Evolutionary conservation across 2,888 invertebrate genomes (phyloP).

Genomic region (Noctuana brunneofusca): DNA sequence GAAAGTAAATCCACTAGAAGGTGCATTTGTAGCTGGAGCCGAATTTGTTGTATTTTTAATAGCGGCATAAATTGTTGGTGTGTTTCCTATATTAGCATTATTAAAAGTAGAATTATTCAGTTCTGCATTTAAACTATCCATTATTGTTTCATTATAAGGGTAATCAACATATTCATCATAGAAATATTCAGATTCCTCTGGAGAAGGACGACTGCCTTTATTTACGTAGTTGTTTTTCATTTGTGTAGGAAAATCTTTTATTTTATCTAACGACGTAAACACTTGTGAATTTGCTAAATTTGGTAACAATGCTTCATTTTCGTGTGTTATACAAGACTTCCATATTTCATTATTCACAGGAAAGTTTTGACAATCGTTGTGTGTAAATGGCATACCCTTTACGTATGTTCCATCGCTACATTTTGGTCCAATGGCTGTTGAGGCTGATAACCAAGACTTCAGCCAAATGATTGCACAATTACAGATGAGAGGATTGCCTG

Average conservation of each 20-base stretch:
- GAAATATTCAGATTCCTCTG: constrained; percentile 91
- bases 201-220: constrained; percentile 83
- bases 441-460: constrained; percentile 91
- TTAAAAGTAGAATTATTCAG: constrained; percentile 56
- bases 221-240: constrained; percentile 72
- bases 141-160: constrained; percentile 84
- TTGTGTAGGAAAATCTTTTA: constrained; percentile 72
- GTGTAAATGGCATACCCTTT: constrained; percentile 87
- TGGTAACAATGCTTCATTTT: constrained; percentile 84
- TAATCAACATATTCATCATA: constrained; percentile 93
- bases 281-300: constrained; percentile 83
- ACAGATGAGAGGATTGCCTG: constrained; percentile 92
- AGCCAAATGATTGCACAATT: constrained; percentile 93
- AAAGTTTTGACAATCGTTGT: constrained; percentile 84
- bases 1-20: constrained; percentile 88
- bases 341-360: constrained; percentile 78
- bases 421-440: constrained; percentile 88
- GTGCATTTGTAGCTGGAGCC: constrained; percentile 68
- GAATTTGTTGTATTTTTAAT: constrained; percentile 63
- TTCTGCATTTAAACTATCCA: constrained; percentile 59
- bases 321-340: constrained; percentile 85
- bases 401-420: constrained; percentile 90
- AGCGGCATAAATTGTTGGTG: constrained; percentile 75
- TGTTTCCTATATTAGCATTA: constrained; percentile 64
- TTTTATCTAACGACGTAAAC: constrained; percentile 82